phyloP scores from a whole-genome alignment of 92 coral and sea anemone genomes.

The Anthopleura xanthogrammica region DNA sequence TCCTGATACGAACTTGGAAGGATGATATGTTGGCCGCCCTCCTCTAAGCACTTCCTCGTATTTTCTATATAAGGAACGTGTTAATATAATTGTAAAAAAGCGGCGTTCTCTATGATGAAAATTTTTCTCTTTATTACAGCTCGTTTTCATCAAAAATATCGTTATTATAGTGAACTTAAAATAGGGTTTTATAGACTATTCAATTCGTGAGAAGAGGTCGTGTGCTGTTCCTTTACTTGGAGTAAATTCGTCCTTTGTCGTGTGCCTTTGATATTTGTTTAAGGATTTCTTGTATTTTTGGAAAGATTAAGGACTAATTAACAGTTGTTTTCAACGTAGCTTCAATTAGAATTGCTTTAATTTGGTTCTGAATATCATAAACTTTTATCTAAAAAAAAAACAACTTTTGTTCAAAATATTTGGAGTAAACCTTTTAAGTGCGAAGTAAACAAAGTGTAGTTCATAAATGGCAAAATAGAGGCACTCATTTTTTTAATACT shows the following conservation, averaged over 20 bases:
- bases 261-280: background rate
- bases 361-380: background rate
- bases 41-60: background rate
- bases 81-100: background rate
- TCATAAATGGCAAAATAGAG: no score
- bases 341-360: background rate
- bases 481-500: no score
- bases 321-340: background rate
- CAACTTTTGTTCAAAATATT: background rate
- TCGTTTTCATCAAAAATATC: background rate
- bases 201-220: background rate
- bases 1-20: background rate
- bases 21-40: background rate
- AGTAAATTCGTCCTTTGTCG: background rate
- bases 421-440: background rate
- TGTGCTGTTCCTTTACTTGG: background rate
- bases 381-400: background rate
- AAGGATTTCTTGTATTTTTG: background rate
- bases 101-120: background rate
- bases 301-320: background rate
- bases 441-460: no score
- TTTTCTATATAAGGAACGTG: background rate
- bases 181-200: background rate
- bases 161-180: background rate
- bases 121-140: background rate